Conservation (phyloP, 2,888 invertebrate species). For the Neria commutata region DNA sequence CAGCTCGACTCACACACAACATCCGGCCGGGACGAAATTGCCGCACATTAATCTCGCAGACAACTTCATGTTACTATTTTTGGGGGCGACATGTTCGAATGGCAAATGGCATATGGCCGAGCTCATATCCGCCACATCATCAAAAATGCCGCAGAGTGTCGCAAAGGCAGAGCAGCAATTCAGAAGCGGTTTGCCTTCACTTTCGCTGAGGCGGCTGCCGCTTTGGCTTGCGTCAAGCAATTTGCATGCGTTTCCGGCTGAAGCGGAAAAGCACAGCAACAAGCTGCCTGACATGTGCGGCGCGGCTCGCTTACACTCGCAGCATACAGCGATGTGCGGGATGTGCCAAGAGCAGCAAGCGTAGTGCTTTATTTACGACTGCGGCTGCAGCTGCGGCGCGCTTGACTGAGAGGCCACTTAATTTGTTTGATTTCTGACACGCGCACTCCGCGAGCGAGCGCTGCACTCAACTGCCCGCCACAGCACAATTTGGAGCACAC, state of each 20-base stretch:
- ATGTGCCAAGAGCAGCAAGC: not conserved
- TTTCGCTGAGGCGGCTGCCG: not conserved
- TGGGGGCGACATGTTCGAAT: slow-evolving; percentile 3
- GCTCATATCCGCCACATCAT: not conserved
- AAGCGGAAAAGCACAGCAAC: not conserved
- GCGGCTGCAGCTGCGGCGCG: not conserved
- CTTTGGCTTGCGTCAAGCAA: not conserved
- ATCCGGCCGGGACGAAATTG: not conserved
- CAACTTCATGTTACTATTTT: not conserved
- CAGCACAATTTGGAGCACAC: not conserved
- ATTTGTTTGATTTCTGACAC: not conserved
- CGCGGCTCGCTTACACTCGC: no score
- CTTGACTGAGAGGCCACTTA: slow-evolving; percentile 2
- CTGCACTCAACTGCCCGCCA: no score
- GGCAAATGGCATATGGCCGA: slow-evolving; percentile 2
- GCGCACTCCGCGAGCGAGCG: no score
- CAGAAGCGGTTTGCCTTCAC: not conserved
- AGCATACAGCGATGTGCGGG: not conserved
- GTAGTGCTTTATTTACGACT: not conserved
- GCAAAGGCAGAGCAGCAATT: no score
- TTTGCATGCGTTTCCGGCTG: not conserved
- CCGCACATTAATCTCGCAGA: not conserved
- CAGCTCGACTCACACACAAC: no score
- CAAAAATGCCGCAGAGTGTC: not conserved
- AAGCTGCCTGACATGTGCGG: not conserved